These are phyloP conservation scores for Hoplostethus atlanticus DNA, from an alignment of 2,797 vertebrate species.

Conservation along the genomic window DNA sequence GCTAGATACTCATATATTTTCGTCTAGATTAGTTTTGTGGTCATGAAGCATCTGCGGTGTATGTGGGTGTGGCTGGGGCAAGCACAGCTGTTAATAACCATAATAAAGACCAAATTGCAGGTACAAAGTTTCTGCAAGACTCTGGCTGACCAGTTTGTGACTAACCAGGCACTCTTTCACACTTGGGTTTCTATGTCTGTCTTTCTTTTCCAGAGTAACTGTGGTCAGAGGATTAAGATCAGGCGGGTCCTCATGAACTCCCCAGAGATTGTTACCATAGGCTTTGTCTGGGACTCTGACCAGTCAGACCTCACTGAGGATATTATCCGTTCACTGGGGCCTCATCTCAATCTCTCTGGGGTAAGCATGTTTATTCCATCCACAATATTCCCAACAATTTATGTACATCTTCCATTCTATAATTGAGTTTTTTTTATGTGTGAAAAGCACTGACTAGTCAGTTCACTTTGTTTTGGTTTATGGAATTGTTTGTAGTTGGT, in stretches of 20 bases:
- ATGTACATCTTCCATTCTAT: not conserved
- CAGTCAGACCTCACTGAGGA: conserved; percentile 96
- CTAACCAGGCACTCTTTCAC: not conserved
- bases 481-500: not conserved
- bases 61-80: no score
- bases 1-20: no score
- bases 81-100: no score
- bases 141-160: not conserved
- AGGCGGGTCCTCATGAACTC: conserved; percentile 98
- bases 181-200: conserved; percentile 9
- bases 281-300: conserved; percentile 98
- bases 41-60: no score
- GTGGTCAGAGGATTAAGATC: conserved; percentile 95
- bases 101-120: no score
- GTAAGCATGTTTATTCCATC: conserved; percentile 76
- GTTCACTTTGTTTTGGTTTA: not conserved
- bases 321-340: conserved; percentile 91
- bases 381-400: not conserved
- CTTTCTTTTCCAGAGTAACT: conserved; percentile 89
- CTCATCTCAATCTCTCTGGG: conserved; percentile 92
- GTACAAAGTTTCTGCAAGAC: no score
- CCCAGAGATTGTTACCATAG: conserved; percentile 97
- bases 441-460: no score
- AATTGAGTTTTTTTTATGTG: not conserved
- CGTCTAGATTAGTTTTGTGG: no score